A percentile compares a stretch with the other conserved stretches of the same genome.
Conservation (phyloP, 2,113 vertebrate species). For the Clarias gariepinus region DNA sequence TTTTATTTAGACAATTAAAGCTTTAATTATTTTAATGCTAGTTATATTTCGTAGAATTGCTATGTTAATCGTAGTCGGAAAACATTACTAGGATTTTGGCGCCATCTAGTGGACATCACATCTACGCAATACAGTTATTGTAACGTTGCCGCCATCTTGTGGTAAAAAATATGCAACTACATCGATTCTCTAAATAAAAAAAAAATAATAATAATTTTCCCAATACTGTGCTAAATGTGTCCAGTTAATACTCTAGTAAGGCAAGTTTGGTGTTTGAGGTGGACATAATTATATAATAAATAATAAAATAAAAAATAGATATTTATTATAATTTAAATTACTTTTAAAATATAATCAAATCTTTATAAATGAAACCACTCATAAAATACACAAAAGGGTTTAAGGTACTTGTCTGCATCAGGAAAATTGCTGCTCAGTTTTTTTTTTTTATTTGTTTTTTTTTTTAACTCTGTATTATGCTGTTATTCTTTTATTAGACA, state of each 20-base stretch:
- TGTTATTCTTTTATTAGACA: not conserved
- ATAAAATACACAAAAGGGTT: too few relatives aligned
- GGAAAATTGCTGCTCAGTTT: not conserved
- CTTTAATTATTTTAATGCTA: not conserved
- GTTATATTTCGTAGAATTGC: not conserved
- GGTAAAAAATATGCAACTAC: conserved; percentile 37
- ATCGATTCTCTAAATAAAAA: not conserved
- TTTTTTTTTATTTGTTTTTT: not conserved
- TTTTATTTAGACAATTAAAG: not conserved
- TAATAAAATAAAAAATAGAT: not conserved
- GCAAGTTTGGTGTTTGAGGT: not conserved
- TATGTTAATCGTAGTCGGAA: not conserved
- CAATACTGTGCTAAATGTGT: not conserved
- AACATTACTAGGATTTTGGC: conserved; percentile 38
- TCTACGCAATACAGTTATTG: not conserved
- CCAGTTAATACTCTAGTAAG: not conserved
- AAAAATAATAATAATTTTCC: not conserved
- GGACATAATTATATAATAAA: not conserved
- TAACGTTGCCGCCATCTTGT: conserved; percentile 59
- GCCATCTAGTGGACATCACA: conserved; percentile 62
- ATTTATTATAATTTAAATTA: not conserved
- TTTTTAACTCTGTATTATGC: not conserved
- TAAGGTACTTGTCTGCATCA: too few relatives aligned
- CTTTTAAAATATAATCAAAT: not conserved
- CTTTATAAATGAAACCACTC: not conserved